A percentile compares a stretch with the other conserved stretches of the same genome.
These are phyloP conservation scores for Melinaea menophilus DNA, from an alignment of 2,888 invertebrate genomes.

Conservation along the genomic window DNA sequence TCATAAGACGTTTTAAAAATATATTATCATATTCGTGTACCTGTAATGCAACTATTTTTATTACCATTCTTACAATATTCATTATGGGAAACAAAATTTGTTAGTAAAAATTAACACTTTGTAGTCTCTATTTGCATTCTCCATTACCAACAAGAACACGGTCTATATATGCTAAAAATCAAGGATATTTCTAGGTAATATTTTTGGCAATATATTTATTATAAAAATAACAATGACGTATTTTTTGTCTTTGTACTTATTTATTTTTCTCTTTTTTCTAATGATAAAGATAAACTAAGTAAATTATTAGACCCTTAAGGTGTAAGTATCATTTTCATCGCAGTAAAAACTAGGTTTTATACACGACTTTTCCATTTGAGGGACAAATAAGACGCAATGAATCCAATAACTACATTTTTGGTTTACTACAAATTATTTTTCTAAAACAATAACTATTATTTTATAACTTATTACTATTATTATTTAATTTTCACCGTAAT, in stretches of 20 bases:
- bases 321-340: background rate
- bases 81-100: too few relatives aligned
- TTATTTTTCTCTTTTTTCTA: background rate
- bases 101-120: conserved; percentile 7
- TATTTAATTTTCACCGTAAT: too few relatives aligned
- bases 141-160: background rate
- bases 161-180: background rate
- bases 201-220: too few relatives aligned
- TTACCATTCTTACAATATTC: too few relatives aligned
- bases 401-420: background rate
- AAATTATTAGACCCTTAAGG: background rate
- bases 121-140: background rate
- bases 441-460: background rate
- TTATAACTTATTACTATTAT: too few relatives aligned
- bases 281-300: too few relatives aligned
- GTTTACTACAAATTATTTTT: background rate
- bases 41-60: too few relatives aligned
- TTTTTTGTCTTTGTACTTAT: too few relatives aligned
- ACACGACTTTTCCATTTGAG: background rate
- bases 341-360: background rate
- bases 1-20: too few relatives aligned
- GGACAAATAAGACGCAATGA: background rate
- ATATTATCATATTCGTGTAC: too few relatives aligned
- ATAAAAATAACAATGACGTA: too few relatives aligned
- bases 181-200: too few relatives aligned